phyloP scores from a whole-genome alignment of 2,888 invertebrate genomes.

The Ichneumoninae sp. region DNA sequence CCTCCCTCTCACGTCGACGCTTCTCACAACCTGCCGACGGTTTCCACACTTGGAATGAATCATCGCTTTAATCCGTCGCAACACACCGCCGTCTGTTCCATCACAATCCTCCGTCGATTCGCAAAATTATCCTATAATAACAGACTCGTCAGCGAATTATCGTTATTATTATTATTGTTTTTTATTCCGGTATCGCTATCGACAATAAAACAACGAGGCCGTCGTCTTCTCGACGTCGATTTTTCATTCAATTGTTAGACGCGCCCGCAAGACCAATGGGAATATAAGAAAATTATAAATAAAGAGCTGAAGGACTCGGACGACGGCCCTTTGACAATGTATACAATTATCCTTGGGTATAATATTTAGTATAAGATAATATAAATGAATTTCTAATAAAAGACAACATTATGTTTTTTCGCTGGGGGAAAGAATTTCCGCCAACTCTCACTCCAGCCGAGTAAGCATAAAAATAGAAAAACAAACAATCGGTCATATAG shows the following conservation, averaged over 20 bases:
- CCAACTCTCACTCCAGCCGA: not conserved
- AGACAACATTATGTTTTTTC: too few relatives aligned
- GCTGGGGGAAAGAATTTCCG: not conserved
- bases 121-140: not conserved
- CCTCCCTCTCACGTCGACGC: slow-evolving; percentile 28
- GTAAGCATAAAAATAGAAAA: not conserved
- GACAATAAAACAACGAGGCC: slow-evolving; percentile 19
- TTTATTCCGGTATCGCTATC: slow-evolving; percentile 23
- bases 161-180: not conserved
- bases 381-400: too few relatives aligned
- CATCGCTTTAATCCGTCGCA: slow-evolving; percentile 45
- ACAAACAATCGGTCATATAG: not conserved
- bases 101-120: not conserved
- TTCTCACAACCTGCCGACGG: slow-evolving; percentile 33
- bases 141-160: not conserved
- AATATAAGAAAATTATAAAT: not conserved
- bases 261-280: not conserved
- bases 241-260: not conserved
- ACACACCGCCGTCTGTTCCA: not conserved
- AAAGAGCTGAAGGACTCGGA: too few relatives aligned
- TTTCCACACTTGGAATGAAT: slow-evolving; percentile 54
- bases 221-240: slow-evolving; percentile 1
- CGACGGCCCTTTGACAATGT: too few relatives aligned
- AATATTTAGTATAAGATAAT: too few relatives aligned
- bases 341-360: too few relatives aligned